Conservation (phyloP, 2,888 invertebrate species). For the Synergus umbraculus region DNA sequence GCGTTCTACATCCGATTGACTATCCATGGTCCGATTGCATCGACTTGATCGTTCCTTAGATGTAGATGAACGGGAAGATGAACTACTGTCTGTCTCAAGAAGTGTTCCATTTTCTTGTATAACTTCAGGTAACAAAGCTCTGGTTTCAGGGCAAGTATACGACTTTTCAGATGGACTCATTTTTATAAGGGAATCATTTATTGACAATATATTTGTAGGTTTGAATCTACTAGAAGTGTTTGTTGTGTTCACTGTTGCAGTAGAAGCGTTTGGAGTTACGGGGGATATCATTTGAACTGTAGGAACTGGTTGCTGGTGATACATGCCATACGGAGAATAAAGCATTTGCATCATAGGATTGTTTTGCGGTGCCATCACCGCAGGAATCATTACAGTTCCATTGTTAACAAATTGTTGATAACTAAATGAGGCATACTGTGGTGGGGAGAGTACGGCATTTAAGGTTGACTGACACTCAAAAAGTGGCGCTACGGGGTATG, state of each 20-base stretch:
- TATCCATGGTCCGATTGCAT: not conserved
- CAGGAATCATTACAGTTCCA: slow-evolving; percentile 78
- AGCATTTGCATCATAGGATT: slow-evolving; percentile 79
- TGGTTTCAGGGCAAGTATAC: slow-evolving; percentile 18
- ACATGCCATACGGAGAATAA: slow-evolving; percentile 78
- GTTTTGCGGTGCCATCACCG: slow-evolving; percentile 79
- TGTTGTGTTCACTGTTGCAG: slow-evolving; percentile 65
- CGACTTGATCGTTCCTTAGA: not conserved
- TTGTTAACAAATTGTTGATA: slow-evolving; percentile 81
- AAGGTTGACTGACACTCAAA: slow-evolving; percentile 74
- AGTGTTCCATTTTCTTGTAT: slow-evolving; percentile 10
- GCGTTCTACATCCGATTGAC: slow-evolving; percentile 55
- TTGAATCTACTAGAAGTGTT: slow-evolving; percentile 58
- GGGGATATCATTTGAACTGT: slow-evolving; percentile 79
- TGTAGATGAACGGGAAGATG: not conserved
- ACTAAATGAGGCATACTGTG: slow-evolving; percentile 78
- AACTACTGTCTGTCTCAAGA: not conserved
- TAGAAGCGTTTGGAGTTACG: slow-evolving; percentile 73
- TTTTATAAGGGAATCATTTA: slow-evolving; percentile 13
- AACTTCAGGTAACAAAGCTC: slow-evolving; percentile 16
- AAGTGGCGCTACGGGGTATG: slow-evolving; percentile 73
- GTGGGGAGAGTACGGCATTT: slow-evolving; percentile 73
- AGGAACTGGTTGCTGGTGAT: slow-evolving; percentile 79
- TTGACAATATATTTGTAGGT: slow-evolving; percentile 41
- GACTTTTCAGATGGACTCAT: slow-evolving; percentile 13